These are phyloP conservation scores for Bothrops jararaca DNA, from an alignment of 2,113 vertebrate species.

Conservation along the genomic window DNA sequence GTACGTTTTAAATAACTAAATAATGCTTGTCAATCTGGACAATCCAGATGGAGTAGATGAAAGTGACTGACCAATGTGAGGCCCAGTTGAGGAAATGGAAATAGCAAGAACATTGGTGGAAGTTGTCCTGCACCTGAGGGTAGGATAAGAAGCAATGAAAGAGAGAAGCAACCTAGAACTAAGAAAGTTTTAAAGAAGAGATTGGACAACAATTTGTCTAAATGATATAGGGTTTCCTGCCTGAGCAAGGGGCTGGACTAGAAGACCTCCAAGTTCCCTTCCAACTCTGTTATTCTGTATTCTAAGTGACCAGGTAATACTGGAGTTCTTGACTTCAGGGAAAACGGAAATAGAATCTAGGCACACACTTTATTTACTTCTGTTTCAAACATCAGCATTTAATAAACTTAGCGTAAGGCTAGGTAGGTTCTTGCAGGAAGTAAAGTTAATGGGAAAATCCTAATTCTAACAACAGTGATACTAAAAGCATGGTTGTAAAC, in stretches of 20 bases:
- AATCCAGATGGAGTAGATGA: neutral
- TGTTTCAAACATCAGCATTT: neutral
- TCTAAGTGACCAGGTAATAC: neutral
- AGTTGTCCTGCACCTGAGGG: too few species aligned
- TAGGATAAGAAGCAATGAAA: too few species aligned
- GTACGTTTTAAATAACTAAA: neutral
- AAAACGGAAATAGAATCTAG: neutral
- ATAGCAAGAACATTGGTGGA: neutral
- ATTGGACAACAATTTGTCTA: too few species aligned
- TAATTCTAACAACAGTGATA: neutral
- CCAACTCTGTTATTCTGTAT: too few species aligned
- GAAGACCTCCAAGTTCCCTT: too few species aligned
- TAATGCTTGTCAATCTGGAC: neutral
- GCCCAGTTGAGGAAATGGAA: neutral
- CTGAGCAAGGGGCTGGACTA: too few species aligned
- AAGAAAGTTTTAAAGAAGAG: too few species aligned
- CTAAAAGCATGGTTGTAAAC: neutral
- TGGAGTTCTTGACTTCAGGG: neutral
- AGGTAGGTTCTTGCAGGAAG: neutral
- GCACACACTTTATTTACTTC: neutral
- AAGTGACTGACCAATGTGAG: neutral
- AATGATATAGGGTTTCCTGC: too few species aligned
- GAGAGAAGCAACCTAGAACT: too few species aligned
- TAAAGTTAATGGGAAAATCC: neutral
- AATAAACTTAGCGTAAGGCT: neutral